Evolutionary conservation across 2,113 vertebrate genomes (phyloP).

Genomic region (Paracanthobrama guichenoti): DNA sequence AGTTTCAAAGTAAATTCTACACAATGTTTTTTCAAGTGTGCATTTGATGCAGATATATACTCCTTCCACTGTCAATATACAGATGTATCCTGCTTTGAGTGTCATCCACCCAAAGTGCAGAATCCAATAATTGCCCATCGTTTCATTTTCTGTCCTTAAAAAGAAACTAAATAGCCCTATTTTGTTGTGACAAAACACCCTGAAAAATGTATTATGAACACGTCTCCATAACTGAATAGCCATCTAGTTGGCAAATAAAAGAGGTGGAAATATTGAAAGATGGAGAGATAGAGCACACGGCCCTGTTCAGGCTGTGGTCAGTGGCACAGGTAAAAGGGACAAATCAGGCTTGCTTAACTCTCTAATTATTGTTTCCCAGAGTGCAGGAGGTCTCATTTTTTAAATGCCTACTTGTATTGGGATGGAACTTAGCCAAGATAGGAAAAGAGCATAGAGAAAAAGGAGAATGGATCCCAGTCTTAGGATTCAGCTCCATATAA

Average conservation of each 20-base stretch:
- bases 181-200: background rate
- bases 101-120: background rate
- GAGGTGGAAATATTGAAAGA: background rate
- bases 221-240: background rate
- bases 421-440: background rate
- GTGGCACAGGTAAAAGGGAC: constrained; percentile 7
- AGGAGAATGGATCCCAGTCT: background rate
- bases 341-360: background rate
- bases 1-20: too few species aligned
- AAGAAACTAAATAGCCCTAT: background rate
- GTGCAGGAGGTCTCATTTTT: constrained; percentile 1
- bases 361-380: background rate
- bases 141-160: background rate
- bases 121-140: background rate
- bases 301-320: constrained; percentile 2
- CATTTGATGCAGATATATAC: background rate
- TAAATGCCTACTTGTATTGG: background rate
- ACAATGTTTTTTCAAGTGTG: too few species aligned
- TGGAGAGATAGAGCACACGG: background rate
- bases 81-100: background rate
- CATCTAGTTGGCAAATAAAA: constrained; percentile 17
- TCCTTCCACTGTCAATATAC: background rate
- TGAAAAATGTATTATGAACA: background rate
- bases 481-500: background rate
- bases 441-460: background rate